Conservation (phyloP, 2,888 invertebrate genomes). For the Watsonalla cultraria region DNA sequence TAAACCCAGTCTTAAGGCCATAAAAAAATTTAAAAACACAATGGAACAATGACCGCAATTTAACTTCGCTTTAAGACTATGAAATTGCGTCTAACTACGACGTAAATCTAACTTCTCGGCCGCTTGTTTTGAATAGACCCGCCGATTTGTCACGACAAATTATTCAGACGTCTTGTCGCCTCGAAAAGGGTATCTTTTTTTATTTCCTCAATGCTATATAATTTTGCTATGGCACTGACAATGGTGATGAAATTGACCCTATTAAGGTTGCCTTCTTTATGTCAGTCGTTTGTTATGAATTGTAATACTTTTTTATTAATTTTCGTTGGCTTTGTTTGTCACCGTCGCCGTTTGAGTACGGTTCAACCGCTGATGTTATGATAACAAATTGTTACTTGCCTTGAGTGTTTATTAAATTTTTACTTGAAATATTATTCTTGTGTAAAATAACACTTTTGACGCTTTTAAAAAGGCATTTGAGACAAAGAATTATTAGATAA, state of each 20-base stretch:
- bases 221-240: conserved; percentile 29
- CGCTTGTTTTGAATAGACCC: conserved; percentile 55
- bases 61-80: neutral
- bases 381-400: neutral
- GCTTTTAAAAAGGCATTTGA: neutral
- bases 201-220: conserved; percentile 30
- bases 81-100: conserved; percentile 13
- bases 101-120: conserved; percentile 41
- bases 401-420: conserved; percentile 3
- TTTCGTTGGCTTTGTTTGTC: neutral
- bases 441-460: neutral
- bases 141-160: conserved; percentile 62
- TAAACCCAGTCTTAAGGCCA: neutral
- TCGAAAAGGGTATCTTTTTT: conserved; percentile 50
- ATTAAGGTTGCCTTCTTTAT: conserved; percentile 17
- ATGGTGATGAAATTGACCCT: conserved; percentile 34
- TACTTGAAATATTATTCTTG: neutral
- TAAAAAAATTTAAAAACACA: neutral
- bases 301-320: neutral
- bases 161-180: conserved; percentile 50
- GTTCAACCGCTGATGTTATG: neutral
- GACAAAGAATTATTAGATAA: no score
- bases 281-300: conserved; percentile 1
- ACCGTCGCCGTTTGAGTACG: neutral
- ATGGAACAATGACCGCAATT: neutral